A percentile compares a stretch with the other conserved stretches of the same genome.
These are phyloP conservation scores for Cryptocephalus moraei DNA, from an alignment of 2,888 invertebrate species.

Conservation along the genomic window DNA sequence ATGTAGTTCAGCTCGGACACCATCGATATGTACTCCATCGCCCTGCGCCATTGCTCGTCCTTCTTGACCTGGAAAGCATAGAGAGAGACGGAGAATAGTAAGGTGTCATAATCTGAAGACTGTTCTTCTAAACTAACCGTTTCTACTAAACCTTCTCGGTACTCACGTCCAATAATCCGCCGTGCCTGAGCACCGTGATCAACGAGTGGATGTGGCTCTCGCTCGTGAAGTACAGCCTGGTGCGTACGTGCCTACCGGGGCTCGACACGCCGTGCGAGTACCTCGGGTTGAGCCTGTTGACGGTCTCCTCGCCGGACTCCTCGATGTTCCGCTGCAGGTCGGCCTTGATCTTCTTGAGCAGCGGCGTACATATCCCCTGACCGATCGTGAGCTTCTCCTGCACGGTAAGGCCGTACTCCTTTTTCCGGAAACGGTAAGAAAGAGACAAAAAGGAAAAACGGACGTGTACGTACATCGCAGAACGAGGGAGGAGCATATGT, in stretches of 20 bases:
- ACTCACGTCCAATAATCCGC: slow-evolving; percentile 77
- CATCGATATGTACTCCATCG: slow-evolving; percentile 97
- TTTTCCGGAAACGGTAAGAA: slow-evolving; percentile 16
- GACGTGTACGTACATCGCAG: neutral
- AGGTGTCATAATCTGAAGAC: too few species aligned
- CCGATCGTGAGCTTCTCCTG: slow-evolving; percentile 95
- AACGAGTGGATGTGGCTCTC: slow-evolving; percentile 98
- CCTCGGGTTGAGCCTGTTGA: slow-evolving; percentile 92
- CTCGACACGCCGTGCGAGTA: slow-evolving; percentile 97
- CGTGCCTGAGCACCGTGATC: slow-evolving; percentile 88
- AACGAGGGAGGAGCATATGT: neutral
- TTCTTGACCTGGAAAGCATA: slow-evolving; percentile 34
- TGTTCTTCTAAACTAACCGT: too few species aligned
- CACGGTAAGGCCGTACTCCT: slow-evolving; percentile 94
- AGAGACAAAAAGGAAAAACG: slow-evolving; percentile 1
- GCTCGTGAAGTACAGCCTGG: slow-evolving; percentile 97
- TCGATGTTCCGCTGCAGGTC: slow-evolving; percentile 91
- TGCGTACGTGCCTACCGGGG: slow-evolving; percentile 95
- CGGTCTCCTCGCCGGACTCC: slow-evolving; percentile 83
- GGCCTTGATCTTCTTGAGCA: slow-evolving; percentile 88
- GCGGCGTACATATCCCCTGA: slow-evolving; percentile 93
- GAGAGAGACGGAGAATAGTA: neutral
- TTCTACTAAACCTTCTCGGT: too few species aligned
- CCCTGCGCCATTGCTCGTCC: slow-evolving; percentile 96
- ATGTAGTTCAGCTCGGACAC: slow-evolving; percentile 98